Conservation (phyloP, 2,888 invertebrate species). For the Argyresthia albistria region DNA sequence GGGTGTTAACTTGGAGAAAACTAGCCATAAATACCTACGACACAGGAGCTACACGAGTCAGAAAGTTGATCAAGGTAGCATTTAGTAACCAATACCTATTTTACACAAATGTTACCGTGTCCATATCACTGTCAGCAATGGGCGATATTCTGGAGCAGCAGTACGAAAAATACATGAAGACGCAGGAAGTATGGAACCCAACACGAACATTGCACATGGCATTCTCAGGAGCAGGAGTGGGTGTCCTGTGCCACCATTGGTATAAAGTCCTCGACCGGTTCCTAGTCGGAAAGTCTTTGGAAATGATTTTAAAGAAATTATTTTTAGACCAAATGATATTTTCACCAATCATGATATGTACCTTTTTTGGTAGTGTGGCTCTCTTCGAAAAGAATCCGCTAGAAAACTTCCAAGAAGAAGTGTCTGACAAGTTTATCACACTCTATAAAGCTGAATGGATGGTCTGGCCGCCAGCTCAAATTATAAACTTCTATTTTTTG, state of each 20-base stretch:
- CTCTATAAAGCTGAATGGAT: constrained; percentile 93
- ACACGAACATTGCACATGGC: constrained; percentile 84
- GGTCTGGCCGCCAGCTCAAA: constrained; percentile 95
- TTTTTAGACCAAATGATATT: constrained; percentile 88
- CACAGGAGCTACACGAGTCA: constrained; percentile 23
- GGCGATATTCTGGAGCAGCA: constrained; percentile 90
- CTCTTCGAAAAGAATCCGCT: constrained; percentile 78
- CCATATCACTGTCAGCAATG: constrained; percentile 80
- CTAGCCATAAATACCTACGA: constrained; percentile 31
- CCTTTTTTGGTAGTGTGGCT: constrained; percentile 86
- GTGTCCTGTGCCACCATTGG: constrained; percentile 90
- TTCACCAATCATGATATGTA: constrained; percentile 85
- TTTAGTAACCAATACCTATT: constrained; percentile 82
- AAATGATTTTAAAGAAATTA: constrained; percentile 83
- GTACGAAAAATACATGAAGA: constrained; percentile 79
- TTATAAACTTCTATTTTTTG: constrained; percentile 91
- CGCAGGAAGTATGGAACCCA: constrained; percentile 73
- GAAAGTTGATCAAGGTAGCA: constrained; percentile 45
- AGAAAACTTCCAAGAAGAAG: constrained; percentile 77
- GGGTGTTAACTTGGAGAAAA: constrained; percentile 42
- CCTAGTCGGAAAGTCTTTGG: constrained; percentile 80
- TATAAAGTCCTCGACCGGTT: constrained; percentile 84
- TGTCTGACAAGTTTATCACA: constrained; percentile 81
- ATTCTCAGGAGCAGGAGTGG: constrained; percentile 84
- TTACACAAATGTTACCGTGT: constrained; percentile 87